Conservation (phyloP, 2,888 invertebrate genomes). For the Caenorhabditis japonica region DNA sequence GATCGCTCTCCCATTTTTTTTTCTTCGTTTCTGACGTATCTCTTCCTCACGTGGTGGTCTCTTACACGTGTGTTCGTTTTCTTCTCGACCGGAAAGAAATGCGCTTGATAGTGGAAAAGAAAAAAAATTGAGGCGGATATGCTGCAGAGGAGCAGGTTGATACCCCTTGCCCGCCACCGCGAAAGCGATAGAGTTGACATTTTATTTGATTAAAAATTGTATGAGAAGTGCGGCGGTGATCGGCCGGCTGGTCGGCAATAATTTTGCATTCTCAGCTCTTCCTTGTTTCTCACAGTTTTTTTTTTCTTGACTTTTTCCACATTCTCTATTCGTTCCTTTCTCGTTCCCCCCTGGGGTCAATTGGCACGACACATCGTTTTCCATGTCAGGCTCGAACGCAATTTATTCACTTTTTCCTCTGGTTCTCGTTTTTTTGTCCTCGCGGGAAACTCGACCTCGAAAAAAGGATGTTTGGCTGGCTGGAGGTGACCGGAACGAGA, state of each 20-base stretch:
- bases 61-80: constrained; percentile 29
- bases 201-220: constrained; percentile 47
- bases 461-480: constrained; percentile 5
- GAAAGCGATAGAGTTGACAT: too few relatives aligned
- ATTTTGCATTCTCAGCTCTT: too few relatives aligned
- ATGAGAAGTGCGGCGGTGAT: constrained; percentile 24
- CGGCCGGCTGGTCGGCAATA: constrained; percentile 17
- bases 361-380: constrained; percentile 26
- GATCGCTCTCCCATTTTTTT: neutral
- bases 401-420: constrained; percentile 2
- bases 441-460: constrained; percentile 25
- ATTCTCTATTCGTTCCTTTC: neutral
- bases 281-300: constrained; percentile 33
- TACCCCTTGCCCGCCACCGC: constrained; percentile 18
- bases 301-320: constrained; percentile 4
- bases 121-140: constrained; percentile 32
- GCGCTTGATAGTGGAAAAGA: too few relatives aligned
- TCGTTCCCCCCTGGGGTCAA: constrained; percentile 29
- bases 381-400: constrained; percentile 25
- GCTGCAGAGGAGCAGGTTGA: constrained; percentile 38
- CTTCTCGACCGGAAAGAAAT: constrained; percentile 25
- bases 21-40: constrained; percentile 23
- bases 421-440: constrained; percentile 11
- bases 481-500: constrained; percentile 7
- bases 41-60: constrained; percentile 3